Evolutionary conservation across 2,797 vertebrate genomes (phyloP).

Genomic region (Chrosomus eos): DNA sequence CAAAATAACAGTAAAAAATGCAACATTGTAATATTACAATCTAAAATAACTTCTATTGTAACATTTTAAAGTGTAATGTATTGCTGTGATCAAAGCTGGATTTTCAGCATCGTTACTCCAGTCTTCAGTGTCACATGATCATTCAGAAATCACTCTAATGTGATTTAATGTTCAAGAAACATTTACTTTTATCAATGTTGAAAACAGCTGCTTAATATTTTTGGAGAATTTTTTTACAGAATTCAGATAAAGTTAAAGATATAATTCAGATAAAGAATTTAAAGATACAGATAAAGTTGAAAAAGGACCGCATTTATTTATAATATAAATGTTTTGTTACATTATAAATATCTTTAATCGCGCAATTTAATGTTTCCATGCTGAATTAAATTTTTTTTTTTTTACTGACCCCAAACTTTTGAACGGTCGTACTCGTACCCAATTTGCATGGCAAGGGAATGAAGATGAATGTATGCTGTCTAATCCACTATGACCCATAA

Average conservation of each 20-base stretch:
- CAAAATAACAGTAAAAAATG: background rate
- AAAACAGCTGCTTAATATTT: too few species aligned
- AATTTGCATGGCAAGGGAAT: background rate
- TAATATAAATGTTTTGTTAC: background rate
- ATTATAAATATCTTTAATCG: too few species aligned
- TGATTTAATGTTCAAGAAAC: background rate
- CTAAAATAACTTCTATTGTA: background rate
- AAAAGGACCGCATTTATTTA: background rate
- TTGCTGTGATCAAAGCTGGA: too few species aligned
- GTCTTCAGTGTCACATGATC: background rate
- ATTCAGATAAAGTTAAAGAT: background rate
- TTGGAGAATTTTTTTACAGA: background rate
- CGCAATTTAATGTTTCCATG: background rate
- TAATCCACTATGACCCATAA: background rate
- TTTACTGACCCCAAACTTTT: background rate
- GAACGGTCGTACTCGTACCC: background rate
- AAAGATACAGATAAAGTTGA: rapidly evolving
- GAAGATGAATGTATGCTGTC: background rate
- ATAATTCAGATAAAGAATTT: background rate
- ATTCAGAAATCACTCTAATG: background rate
- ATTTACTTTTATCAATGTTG: too few species aligned
- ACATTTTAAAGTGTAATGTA: background rate
- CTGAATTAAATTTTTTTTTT: background rate
- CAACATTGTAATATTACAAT: background rate
- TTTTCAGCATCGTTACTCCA: background rate